Evolutionary conservation across 2,888 invertebrate species (phyloP).

Genomic region (Pristionchus japonicus): DNA sequence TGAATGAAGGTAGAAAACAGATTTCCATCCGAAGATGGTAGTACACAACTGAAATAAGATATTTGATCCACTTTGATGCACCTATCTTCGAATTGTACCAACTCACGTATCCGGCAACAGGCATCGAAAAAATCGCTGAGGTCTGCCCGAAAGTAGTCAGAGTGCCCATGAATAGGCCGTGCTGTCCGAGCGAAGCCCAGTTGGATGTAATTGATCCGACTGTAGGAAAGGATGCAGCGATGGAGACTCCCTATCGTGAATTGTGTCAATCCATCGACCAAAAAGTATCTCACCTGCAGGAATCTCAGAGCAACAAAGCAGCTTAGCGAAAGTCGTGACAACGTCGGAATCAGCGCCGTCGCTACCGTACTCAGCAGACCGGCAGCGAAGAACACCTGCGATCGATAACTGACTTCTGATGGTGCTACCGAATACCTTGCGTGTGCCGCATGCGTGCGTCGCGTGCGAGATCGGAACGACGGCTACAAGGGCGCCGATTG

Average conservation of each 20-base stretch:
- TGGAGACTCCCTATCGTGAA: background rate
- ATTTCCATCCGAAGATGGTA: conserved; percentile 67
- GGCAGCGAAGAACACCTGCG: conserved; percentile 54
- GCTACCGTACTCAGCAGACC: conserved; percentile 58
- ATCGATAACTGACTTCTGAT: background rate
- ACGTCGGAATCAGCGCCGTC: conserved; percentile 57
- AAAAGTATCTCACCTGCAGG: conserved; percentile 53
- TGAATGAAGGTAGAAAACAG: conserved; percentile 71
- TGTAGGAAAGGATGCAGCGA: conserved; percentile 9
- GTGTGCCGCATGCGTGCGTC: conserved; percentile 64
- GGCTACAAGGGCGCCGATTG: conserved; percentile 71
- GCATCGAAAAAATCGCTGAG: conserved; percentile 61
- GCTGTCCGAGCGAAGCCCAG: conserved; percentile 65
- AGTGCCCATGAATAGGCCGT: conserved; percentile 65
- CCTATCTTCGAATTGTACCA: too few relatives aligned
- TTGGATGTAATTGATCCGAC: conserved; percentile 62
- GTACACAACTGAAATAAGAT: conserved; percentile 57
- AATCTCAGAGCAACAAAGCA: conserved; percentile 57
- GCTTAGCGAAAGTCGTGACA: conserved; percentile 51
- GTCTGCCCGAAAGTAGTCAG: conserved; percentile 62
- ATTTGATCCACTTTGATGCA: background rate
- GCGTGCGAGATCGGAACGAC: conserved; percentile 67
- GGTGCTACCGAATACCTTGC: conserved; percentile 51
- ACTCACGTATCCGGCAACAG: conserved; percentile 59
- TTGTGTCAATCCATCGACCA: background rate